Evolutionary conservation across 2,113 vertebrate species (phyloP).

Genomic region (Myrmophylax atrothorax): DNA sequence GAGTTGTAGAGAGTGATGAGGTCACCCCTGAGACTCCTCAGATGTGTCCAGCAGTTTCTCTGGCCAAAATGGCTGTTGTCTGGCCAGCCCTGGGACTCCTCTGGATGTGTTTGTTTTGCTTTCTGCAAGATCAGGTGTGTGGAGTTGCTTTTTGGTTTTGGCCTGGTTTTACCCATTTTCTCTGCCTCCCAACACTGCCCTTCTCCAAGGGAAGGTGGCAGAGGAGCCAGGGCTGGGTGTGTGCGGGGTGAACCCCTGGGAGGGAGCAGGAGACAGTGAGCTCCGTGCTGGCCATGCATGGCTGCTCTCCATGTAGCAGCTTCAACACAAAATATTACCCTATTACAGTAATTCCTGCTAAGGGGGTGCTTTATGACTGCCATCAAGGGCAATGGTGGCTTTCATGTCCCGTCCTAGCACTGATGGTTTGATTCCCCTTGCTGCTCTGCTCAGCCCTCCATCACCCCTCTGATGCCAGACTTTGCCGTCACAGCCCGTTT

Average conservation of each 20-base stretch:
- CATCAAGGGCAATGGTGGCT: slow-evolving; percentile 48
- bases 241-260: not conserved
- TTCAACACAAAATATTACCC: slow-evolving; percentile 31
- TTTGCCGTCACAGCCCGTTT: accelerated
- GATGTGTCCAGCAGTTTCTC: not conserved
- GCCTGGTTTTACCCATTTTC: not conserved
- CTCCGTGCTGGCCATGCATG: slow-evolving; percentile 28
- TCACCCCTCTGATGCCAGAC: not conserved
- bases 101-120: not conserved
- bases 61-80: not conserved
- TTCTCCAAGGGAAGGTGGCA: too few species aligned
- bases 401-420: not conserved
- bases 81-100: not conserved
- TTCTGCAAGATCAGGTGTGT: not conserved
- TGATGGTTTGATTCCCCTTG: slow-evolving; percentile 10
- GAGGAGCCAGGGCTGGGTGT: not conserved
- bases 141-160: not conserved
- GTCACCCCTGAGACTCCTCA: too few species aligned
- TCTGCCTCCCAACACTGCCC: not conserved
- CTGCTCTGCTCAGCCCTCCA: not conserved
- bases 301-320: not conserved
- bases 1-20: too few species aligned
- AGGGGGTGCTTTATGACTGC: slow-evolving; percentile 10
- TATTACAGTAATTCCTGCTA: slow-evolving; percentile 14
- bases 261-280: slow-evolving; percentile 8